Conservation (phyloP, 2,113 vertebrate species). For the Isurus oxyrinchus region DNA sequence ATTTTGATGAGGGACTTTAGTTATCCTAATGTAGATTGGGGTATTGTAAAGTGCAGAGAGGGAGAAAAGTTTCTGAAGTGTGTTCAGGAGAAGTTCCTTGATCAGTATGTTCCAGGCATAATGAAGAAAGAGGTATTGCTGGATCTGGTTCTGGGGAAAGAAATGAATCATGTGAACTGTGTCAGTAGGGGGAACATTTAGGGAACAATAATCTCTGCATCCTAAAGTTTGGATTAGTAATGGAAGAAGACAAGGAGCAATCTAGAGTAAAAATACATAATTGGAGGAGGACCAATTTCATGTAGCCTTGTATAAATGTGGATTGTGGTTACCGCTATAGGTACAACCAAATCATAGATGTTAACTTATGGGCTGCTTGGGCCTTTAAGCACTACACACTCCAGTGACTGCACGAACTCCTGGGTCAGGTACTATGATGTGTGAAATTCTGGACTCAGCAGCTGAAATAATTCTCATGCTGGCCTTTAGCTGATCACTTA, state of each 20-base stretch:
- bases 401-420: neutral
- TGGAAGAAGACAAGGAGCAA: neutral
- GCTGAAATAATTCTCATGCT: neutral
- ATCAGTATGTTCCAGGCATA: neutral
- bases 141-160: neutral
- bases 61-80: neutral
- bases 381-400: neutral
- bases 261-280: neutral
- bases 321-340: neutral
- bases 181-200: neutral
- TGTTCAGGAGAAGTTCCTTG: neutral
- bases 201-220: neutral
- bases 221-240: neutral
- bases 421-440: neutral
- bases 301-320: neutral
- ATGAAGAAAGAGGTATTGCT: neutral
- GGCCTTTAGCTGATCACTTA: neutral
- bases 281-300: neutral
- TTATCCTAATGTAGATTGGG: no score
- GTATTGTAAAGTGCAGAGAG: neutral
- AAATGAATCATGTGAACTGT: neutral
- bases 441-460: neutral
- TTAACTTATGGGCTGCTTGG: neutral
- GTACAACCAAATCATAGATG: neutral
- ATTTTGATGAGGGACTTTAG: neutral